Percentiles rank a stretch among this genome's conserved stretches.
phyloP scores from a whole-genome alignment of 2,888 invertebrate species.

The Helicoverpa assulta region DNA sequence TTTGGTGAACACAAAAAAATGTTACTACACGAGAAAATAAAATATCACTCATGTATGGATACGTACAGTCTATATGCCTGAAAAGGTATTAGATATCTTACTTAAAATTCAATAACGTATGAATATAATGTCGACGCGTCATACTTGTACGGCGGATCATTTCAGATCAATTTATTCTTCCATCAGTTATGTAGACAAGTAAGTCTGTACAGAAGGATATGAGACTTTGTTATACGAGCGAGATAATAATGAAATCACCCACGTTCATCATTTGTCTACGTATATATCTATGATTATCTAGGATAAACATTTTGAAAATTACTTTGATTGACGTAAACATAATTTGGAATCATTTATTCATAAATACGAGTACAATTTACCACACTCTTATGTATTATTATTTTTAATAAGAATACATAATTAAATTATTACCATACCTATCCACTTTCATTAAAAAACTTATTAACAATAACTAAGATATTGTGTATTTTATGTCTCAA shows the following conservation, averaged over 20 bases:
- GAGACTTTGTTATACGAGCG: conserved; percentile 3
- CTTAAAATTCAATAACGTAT: conserved; percentile 39
- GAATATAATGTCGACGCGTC: conserved; percentile 18
- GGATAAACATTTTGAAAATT: too few species aligned
- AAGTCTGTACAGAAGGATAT: conserved; percentile 4
- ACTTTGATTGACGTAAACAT: too few species aligned
- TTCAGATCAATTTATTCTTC: conserved; percentile 21
- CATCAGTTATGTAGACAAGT: conserved; percentile 22
- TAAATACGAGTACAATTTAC: too few species aligned
- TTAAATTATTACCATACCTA: too few species aligned
- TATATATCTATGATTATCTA: too few species aligned
- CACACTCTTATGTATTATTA: too few species aligned
- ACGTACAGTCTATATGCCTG: conserved; percentile 3
- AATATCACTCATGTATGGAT: conserved; percentile 12
- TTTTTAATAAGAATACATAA: too few species aligned
- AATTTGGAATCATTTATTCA: too few species aligned
- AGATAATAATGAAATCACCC: neutral
- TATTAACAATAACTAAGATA: neutral
- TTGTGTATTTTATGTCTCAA: neutral
- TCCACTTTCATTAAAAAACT: neutral
- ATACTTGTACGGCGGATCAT: conserved; percentile 12
- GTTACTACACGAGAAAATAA: conserved; percentile 21
- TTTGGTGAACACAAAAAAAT: conserved; percentile 40
- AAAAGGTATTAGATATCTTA: conserved; percentile 26
- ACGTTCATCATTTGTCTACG: neutral